phyloP scores from a whole-genome alignment of 2,113 vertebrate genomes.

The Calyptomena viridis region DNA sequence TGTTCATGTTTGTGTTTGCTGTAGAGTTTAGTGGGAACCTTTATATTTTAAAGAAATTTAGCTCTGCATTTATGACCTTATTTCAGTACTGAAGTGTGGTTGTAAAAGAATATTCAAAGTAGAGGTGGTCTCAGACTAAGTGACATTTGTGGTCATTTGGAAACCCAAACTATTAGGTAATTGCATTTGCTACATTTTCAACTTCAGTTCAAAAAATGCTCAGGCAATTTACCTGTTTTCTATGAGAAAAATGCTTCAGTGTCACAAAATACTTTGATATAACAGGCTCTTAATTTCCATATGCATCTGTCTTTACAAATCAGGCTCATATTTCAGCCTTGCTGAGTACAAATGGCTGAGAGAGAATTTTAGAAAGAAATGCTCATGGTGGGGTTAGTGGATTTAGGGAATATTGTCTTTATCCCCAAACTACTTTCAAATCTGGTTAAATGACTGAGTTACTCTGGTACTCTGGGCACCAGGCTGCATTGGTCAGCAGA shows the following conservation, averaged over 20 bases:
- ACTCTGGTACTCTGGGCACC: not conserved
- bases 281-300: not conserved
- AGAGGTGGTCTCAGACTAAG: not conserved
- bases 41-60: not conserved
- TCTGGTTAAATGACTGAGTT: not conserved
- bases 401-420: not conserved
- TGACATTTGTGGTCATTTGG: not conserved
- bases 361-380: not conserved
- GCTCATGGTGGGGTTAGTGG: rapidly evolving
- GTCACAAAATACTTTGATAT: not conserved
- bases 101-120: not conserved
- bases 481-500: not conserved
- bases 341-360: not conserved
- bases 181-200: not conserved
- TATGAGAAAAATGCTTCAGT: not conserved
- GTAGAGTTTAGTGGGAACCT: not conserved
- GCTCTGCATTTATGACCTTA: not conserved
- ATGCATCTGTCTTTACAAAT: not conserved
- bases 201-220: not conserved
- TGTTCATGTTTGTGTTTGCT: not conserved
- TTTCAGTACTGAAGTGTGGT: not conserved
- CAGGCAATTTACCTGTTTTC: not conserved
- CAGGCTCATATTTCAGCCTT: not conserved
- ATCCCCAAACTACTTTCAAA: not conserved
- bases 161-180: not conserved